Conservation (phyloP, 2,888 invertebrate species). For the Acanthoscelides obtectus region DNA sequence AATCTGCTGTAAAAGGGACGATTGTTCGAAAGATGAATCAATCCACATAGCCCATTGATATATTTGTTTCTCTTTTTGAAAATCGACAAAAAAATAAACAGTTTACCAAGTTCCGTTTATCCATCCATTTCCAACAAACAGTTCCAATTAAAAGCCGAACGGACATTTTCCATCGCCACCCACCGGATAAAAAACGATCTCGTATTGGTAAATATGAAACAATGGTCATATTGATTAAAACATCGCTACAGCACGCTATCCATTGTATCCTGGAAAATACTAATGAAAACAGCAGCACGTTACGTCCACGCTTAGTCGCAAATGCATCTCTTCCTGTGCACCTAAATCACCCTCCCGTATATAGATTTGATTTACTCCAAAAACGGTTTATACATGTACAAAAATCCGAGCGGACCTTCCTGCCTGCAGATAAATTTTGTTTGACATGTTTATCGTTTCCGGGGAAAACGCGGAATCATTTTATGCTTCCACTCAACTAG, state of each 20-base stretch:
- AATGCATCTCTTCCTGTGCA: neutral
- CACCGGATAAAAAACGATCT: neutral
- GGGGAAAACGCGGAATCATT: slow-evolving; percentile 36
- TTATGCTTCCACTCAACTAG: slow-evolving; percentile 32
- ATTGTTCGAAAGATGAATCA: no score
- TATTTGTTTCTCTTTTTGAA: no score
- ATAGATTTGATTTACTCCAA: slow-evolving; percentile 36
- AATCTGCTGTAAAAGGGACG: no score
- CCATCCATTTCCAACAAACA: neutral
- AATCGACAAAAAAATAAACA: neutral
- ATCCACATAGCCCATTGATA: no score
- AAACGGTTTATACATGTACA: slow-evolving; percentile 30
- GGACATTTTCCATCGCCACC: neutral
- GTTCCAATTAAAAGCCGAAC: neutral
- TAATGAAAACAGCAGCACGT: neutral
- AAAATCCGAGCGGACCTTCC: slow-evolving; percentile 40
- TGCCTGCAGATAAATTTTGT: slow-evolving; percentile 40
- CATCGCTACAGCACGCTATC: neutral
- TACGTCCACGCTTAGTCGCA: neutral
- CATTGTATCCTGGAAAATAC: neutral
- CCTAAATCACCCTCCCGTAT: slow-evolving; percentile 14
- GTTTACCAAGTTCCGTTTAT: no score
- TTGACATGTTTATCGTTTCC: slow-evolving; percentile 44
- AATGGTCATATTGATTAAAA: neutral
- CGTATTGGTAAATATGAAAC: neutral